Conservation (phyloP, 2,797 vertebrate species). For the Masticophis lateralis region DNA sequence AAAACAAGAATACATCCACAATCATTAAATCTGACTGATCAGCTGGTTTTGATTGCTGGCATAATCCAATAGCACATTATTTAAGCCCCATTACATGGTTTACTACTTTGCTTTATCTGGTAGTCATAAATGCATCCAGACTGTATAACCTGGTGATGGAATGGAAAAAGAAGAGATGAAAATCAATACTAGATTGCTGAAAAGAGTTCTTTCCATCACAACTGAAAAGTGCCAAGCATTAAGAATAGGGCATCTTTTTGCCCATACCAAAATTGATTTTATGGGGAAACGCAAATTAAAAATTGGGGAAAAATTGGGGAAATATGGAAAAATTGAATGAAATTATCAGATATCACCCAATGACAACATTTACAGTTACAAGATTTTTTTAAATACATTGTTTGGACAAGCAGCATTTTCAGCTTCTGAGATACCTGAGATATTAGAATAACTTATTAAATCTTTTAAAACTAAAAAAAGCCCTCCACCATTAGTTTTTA, state of each 20-base stretch:
- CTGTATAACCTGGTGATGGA: neutral
- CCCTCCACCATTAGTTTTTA: neutral
- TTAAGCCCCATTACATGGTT: neutral
- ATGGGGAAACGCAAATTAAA: neutral
- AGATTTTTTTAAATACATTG: neutral
- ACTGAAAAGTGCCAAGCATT: neutral
- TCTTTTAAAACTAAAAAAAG: no score
- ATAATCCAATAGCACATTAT: neutral
- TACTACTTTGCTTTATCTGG: neutral
- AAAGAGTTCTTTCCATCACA: neutral
- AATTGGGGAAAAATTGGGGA: neutral
- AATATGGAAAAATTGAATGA: neutral
- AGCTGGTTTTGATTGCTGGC: neutral
- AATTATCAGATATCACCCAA: neutral
- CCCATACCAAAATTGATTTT: neutral
- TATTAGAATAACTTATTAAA: no score
- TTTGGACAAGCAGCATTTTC: no score
- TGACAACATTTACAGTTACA: neutral
- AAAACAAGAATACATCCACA: neutral
- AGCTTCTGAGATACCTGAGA: no score
- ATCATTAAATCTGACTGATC: neutral
- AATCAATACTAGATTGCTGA: neutral
- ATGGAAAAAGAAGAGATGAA: neutral
- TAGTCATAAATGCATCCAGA: neutral
- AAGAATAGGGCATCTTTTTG: neutral